Base-by-base conservation (phyloP, 2,113 vertebrate species). In the Melanerpes aurifrons region DNA sequence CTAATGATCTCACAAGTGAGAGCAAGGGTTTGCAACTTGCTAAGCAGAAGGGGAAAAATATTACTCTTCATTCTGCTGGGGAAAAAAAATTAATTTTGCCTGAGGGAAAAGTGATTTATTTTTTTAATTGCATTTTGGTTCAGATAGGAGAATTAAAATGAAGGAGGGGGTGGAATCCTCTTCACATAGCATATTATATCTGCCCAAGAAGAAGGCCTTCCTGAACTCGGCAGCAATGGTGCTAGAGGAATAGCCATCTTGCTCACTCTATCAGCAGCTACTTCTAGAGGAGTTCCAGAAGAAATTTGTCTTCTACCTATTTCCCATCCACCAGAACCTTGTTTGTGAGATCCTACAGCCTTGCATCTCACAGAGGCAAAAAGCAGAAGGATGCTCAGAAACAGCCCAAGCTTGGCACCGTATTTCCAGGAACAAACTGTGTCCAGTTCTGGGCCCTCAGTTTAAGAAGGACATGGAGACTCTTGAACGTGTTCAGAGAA, bases 181-280 rank as follows among this genome's bases (percentile, higher is more conserved):
- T 22, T 58, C 29, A 37, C 17, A 72, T 0, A 53, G 43, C 24
- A 12, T 28, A 13, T 32, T 63, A 7, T 3, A 43, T 18, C 20
- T 59, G 47, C 35, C 35, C 19, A 15, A 28, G 40, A 86, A 64
- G 43, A 28, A 26, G 40, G 26, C 25, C 16, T 35, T 62, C 10
- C 81, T 9, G 16, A 74, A 54, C 15, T 17, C 1, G 0, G 17
- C 47, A 40, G 53, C 0, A 0, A 3, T 1, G 3, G 56, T 64
- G 35, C 57, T 45, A 15, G 43, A 45, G 43, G 43, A 69, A 22
- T 20, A 28, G 4, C 28, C 32, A 28, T 17, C 59, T 53, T 26
- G 26, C 28, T 56, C 9, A 9, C 25, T 58, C 28, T 66, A 45
- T 40, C 37, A 66, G 32, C 32, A 70, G 37, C 63, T 21, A 50